Evolutionary conservation across 2,113 vertebrate genomes (phyloP).

Genomic region (Caranx melampygus): DNA sequence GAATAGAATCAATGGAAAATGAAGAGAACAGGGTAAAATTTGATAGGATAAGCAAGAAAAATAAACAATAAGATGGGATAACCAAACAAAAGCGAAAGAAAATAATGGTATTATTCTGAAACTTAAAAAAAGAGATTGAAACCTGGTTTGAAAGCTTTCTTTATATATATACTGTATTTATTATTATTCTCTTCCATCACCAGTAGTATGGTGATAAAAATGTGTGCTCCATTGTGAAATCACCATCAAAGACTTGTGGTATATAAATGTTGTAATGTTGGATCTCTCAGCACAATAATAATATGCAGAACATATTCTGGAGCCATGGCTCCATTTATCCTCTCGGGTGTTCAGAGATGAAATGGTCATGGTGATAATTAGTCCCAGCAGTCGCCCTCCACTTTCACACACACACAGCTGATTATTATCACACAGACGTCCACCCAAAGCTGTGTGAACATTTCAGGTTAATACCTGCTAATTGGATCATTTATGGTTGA

Average conservation of each 20-base stretch:
- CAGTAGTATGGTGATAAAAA: neutral
- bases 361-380: conserved; percentile 19
- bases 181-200: neutral
- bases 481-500: neutral
- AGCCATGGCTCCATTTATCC: conserved; percentile 4
- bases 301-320: neutral
- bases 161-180: too few relatives aligned
- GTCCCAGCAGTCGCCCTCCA: conserved; percentile 6
- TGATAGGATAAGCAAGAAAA: neutral
- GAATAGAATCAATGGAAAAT: neutral
- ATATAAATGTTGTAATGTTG: neutral
- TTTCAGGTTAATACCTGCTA: conserved; percentile 8
- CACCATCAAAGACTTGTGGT: too few relatives aligned
- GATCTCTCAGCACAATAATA: neutral
- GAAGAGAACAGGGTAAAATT: neutral
- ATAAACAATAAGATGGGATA: too few relatives aligned
- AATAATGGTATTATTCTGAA: too few relatives aligned
- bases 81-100: too few relatives aligned
- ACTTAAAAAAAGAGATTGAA: too few relatives aligned
- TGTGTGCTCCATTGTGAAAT: neutral
- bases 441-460: conserved; percentile 1
- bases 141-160: too few relatives aligned
- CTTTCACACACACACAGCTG: conserved; percentile 1
- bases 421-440: conserved; percentile 13
- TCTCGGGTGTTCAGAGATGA: conserved; percentile 30